Percentiles rank a stretch among this genome's conserved stretches.
phyloP scores from a whole-genome alignment of 1,140 invertebrate genomes.

The Procambarus virginalis region DNA sequence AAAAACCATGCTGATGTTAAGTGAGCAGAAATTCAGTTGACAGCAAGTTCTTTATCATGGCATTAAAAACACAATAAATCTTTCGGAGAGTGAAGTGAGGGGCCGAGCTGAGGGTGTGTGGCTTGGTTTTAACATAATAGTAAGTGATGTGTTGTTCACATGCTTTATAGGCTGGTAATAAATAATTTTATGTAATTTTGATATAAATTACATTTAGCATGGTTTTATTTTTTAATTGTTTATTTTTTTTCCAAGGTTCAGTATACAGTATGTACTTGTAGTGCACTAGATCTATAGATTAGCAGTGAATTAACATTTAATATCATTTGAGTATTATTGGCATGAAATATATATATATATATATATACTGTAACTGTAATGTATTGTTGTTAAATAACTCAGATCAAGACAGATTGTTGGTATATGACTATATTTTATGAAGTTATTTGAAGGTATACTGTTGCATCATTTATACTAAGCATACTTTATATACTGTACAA shows the following conservation, averaged over 20 bases:
- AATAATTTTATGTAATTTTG: background rate
- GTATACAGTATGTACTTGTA: background rate
- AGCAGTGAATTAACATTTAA: background rate
- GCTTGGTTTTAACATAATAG: slow-evolving; percentile 35
- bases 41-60: background rate
- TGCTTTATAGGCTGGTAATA: slow-evolving; percentile 1
- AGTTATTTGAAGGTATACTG: background rate
- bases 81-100: slow-evolving; percentile 21
- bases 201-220: background rate
- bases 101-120: slow-evolving; percentile 43
- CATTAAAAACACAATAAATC: slow-evolving; percentile 6
- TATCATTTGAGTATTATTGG: background rate
- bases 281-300: background rate
- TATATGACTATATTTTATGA: background rate
- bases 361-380: background rate
- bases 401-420: background rate
- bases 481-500: background rate
- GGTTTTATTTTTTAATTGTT: background rate
- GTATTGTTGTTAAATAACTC: background rate
- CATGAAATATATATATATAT: background rate
- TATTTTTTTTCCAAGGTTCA: background rate
- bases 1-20: background rate
- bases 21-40: background rate
- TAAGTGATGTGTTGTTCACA: slow-evolving; percentile 46
- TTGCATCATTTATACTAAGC: background rate